Evolutionary conservation across 2,113 vertebrate species (phyloP).

Genomic region (Tichodroma muraria): DNA sequence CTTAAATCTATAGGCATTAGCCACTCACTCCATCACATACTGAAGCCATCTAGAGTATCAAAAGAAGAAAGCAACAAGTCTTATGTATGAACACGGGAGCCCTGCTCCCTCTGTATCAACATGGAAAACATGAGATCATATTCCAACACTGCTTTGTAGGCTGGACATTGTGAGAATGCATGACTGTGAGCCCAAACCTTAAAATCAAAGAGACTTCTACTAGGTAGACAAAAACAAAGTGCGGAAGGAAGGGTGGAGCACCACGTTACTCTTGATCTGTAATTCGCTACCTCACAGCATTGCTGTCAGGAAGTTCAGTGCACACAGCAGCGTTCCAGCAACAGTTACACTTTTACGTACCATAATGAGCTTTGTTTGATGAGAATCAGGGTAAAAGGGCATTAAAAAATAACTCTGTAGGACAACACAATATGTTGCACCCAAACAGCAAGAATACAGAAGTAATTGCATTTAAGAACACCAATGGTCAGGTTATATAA

Average conservation of each 20-base stretch:
- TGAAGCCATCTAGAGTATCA: neutral
- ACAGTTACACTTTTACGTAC: neutral
- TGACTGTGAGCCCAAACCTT: neutral
- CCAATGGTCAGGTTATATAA: neutral
- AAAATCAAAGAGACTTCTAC: slow-evolving; percentile 16
- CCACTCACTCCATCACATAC: neutral
- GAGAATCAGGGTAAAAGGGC: neutral
- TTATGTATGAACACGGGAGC: fast-evolving
- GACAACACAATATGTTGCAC: neutral
- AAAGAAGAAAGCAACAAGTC: neutral
- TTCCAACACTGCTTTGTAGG: neutral
- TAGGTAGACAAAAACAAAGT: slow-evolving; percentile 50
- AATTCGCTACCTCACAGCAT: neutral
- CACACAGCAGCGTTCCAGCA: neutral
- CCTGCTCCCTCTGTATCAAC: neutral
- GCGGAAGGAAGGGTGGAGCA: slow-evolving; percentile 63
- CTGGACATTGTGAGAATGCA: neutral
- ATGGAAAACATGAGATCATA: neutral
- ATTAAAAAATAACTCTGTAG: neutral
- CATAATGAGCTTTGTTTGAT: neutral
- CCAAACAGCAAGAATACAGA: neutral
- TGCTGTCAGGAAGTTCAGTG: slow-evolving; percentile 22
- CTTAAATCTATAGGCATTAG: neutral
- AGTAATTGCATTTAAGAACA: neutral
- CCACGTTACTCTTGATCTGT: neutral